Evolutionary conservation across 2,888 invertebrate genomes (phyloP).

Genomic region (Camponotus fellah): DNA sequence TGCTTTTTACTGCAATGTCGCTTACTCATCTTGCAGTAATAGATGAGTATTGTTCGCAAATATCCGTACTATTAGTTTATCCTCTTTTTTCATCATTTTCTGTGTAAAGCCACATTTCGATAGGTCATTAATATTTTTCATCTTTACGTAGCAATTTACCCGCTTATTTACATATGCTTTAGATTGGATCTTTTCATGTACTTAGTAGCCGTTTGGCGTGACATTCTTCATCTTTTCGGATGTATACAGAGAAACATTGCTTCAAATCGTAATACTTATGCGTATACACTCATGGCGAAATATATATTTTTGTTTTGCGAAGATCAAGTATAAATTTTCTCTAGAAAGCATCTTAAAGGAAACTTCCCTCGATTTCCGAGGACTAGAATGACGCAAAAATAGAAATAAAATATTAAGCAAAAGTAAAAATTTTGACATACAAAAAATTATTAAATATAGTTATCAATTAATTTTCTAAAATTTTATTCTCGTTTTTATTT

Average conservation of each 20-base stretch:
- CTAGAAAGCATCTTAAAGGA: too few species aligned
- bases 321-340: too few species aligned
- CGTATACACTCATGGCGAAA: too few species aligned
- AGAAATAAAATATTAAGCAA: too few species aligned
- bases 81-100: background rate
- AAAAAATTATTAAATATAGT: too few species aligned
- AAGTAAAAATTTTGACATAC: too few species aligned
- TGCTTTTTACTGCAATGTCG: background rate
- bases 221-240: constrained; percentile 6
- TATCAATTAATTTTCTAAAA: too few species aligned
- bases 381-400: too few species aligned
- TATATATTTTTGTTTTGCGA: too few species aligned
- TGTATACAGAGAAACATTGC: background rate
- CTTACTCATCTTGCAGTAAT: background rate
- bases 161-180: constrained; percentile 9
- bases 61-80: background rate
- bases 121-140: constrained; percentile 6
- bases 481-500: too few species aligned
- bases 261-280: too few species aligned
- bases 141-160: background rate
- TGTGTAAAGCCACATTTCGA: background rate
- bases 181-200: background rate
- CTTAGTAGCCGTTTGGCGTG: background rate
- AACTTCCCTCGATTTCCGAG: too few species aligned
- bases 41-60: background rate